Base-by-base conservation (phyloP, 2,888 invertebrate species). In the Hymenopus coronatus region DNA sequence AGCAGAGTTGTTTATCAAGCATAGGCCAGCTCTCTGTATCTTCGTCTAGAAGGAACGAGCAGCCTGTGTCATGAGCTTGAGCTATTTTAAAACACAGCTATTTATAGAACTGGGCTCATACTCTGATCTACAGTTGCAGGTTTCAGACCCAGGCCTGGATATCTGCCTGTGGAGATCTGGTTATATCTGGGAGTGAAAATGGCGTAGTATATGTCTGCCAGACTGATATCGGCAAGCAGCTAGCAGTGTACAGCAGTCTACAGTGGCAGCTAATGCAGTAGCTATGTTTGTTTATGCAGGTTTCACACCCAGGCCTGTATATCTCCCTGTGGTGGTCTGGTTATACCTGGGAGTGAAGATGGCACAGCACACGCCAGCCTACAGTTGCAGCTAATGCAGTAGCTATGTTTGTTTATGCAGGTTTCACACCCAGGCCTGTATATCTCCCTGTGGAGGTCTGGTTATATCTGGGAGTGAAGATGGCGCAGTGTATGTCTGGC, bases 361-460 rank as follows among this genome's bases (percentile, higher is more conserved):
- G 88, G 94, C 95, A n/a, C n/a, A n/a, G n/a, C n/a, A n/a, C n/a
- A n/a, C n/a, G n/a, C n/a, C n/a, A n/a, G n/a, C n/a, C n/a, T n/a
- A n/a, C n/a, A n/a, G n/a, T n/a, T n/a, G n/a, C n/a, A n/a, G n/a
- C n/a, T n/a, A n/a, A n/a, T n/a, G n/a, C n/a, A n/a, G n/a, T n/a
- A n/a, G n/a, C n/a, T n/a, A n/a, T n/a, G n/a, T 40, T n/a, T 40
- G 4, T 40, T 15, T 54, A 15, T 92, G 85, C 90, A 95, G 94
- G 90, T 93, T 94, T 84, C 94, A 95, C 92, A 94, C 94, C 15
- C 93, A 93, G 88, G 94, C 95, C 90, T 94, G 94, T 83, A 93
- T 96, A 87, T 94, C 95, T 12, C 95, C 96, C 0, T 96, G 96
- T 92, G 96, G 96, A 14, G 94, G 94, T 33, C 94, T 91, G 96